A percentile compares a stretch with the other conserved stretches of the same genome.
phyloP scores from a whole-genome alignment of 2,797 vertebrate species.

The Buceros bicornis region DNA sequence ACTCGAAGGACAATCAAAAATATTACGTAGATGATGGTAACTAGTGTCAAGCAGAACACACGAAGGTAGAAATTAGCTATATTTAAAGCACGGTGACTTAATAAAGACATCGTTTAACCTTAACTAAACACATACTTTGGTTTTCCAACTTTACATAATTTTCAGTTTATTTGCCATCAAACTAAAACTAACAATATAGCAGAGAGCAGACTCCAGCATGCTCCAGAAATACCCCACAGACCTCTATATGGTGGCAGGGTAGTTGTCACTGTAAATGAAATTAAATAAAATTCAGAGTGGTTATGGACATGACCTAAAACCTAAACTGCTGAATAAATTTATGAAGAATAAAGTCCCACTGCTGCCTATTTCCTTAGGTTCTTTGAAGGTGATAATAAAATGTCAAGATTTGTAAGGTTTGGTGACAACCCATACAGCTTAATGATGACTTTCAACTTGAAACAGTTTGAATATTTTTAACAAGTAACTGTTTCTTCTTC shows the following conservation, averaged over 20 bases:
- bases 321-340: not conserved
- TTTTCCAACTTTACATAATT: not conserved
- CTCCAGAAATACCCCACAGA: not conserved
- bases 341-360: not conserved
- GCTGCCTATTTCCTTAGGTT: not conserved
- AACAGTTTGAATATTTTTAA: not conserved
- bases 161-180: not conserved
- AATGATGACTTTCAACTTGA: not conserved
- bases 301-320: not conserved
- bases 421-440: not conserved
- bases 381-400: not conserved
- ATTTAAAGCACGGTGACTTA: not conserved
- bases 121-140: not conserved
- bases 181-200: not conserved
- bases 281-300: not conserved
- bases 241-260: not conserved
- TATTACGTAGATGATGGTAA: not conserved
- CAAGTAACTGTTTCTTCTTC: not conserved
- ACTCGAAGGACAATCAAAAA: not conserved
- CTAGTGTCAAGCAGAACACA: not conserved
- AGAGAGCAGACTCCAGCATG: not conserved
- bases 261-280: not conserved
- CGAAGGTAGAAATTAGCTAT: not conserved
- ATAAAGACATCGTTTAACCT: not conserved
- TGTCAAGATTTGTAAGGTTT: not conserved